Evolutionary conservation across 2,113 vertebrate genomes (phyloP), one percentile per base, ranked within the genome.

Genomic region (Panthera tigris): DNA sequence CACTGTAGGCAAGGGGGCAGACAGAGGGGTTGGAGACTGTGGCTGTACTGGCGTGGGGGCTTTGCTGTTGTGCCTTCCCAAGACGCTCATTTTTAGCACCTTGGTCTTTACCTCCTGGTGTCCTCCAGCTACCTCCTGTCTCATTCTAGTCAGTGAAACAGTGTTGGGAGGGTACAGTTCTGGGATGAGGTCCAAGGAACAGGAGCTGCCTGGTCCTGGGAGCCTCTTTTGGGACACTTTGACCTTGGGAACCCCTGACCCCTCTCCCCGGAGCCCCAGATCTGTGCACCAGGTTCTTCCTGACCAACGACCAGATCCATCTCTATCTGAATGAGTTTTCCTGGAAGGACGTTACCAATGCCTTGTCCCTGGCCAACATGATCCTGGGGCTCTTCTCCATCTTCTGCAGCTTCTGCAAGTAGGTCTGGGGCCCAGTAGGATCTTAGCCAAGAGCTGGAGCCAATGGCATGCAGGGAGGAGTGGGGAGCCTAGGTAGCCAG

Each of bases 361-460:
- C 99, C 61, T 98, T 99, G 88, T 99, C 99, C 0, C 74, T 99
- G 93, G 98, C 99, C 96, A 99, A 99, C 98, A 98, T 99, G 97
- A 95, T 99, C 88, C 99, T 99, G 93, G 99, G 99, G 69, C 99
- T 99, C 97, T 98, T 99, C 79, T 99, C 99, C 96, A 98, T 99
- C 92, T 99, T 99, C 97, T 99, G 99, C 99, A 99, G 98, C 92
- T 98, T 99, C 39, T 99, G 99, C 39, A 99, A 99, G 99, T 99
- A 97, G 97, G 99, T 95, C 41, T 86, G 91, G 82, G 91, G 16
- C 81, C 78, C 61, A 57, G 87, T 33, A 39, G 13, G 23, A 25
- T 81, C 89, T 88, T 41, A 48, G 80, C 15, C 39, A 69, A 63
- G 25, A 76, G 57, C 81, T 86, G 63, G 90, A 92, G 61, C 50